Evolutionary conservation across 1,140 invertebrate genomes (phyloP), one percentile per base, ranked within the genome.

Genomic region (Leptinotarsa defecta): DNA sequence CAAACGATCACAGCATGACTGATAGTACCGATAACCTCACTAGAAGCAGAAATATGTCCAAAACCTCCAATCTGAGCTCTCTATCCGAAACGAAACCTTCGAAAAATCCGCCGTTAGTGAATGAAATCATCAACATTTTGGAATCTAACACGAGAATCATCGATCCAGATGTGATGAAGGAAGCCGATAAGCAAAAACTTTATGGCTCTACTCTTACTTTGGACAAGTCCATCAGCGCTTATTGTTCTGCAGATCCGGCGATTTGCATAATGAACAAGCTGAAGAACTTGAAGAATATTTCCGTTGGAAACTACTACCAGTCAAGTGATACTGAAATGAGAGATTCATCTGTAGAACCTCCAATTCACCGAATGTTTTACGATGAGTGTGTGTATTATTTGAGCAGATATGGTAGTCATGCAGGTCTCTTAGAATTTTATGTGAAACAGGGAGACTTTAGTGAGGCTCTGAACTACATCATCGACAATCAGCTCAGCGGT

Each of bases 371-470:
- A 0, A 87, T 90, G 73, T 90, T 90, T 74, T 93, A 93, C 78
- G 88, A 91, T 68, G 92, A 94, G 83, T 93, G 91, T 78, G 80
- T 93, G 1, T 92, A 92, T 82, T 94, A 94, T 85, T 84, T 94
- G 5, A 86, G 87, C 0, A 91, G 88, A 69, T 94, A 94, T 82
- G 93, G 92, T 4, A 92, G 90, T 22, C 89, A 90, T 76, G 86
- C 87, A 2, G 90, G 90, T 4, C 89, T 92, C n/a, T 86, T 94
- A 22, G 87, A 90, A 64, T 94, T 94, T 80, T 91, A 92, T 72
- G 86, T 94, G 73, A 90, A 89, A 73, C 89, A 93, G 20, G 87
- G 89, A 22, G 88, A 90, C 73, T 83, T 91, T 34, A 81, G 85
- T 0, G 88, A 90, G 22, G 91, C 91, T 3, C 82, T 94, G 0